Evolutionary conservation across 1,140 invertebrate species (phyloP).

Genomic region (Drosophila nigromelanica): DNA sequence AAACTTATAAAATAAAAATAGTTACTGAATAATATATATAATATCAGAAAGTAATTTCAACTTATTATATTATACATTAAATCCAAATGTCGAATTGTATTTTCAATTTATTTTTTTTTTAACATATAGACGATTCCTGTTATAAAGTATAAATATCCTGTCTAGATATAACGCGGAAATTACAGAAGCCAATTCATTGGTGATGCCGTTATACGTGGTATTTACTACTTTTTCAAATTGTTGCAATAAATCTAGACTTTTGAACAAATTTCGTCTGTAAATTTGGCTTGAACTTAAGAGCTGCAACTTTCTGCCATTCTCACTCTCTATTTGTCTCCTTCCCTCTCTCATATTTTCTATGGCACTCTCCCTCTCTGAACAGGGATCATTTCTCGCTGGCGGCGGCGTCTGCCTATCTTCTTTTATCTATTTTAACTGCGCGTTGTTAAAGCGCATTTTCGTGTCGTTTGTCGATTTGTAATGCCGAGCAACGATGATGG

Average conservation of each 20-base stretch:
- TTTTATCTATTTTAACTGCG: conserved; percentile 83
- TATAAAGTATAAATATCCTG: too few species aligned
- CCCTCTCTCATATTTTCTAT: background rate
- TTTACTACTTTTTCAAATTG: background rate
- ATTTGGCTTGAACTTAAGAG: conserved; percentile 4
- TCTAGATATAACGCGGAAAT: too few species aligned
- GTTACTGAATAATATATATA: too few species aligned
- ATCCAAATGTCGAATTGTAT: too few species aligned
- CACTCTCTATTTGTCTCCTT: background rate
- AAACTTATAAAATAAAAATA: too few species aligned
- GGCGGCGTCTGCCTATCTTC: conserved; percentile 74
- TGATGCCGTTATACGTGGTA: background rate
- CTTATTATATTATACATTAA: too few species aligned
- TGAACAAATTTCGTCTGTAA: background rate
- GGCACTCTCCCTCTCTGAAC: conserved; percentile 3
- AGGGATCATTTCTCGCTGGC: conserved; percentile 13
- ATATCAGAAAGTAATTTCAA: too few species aligned
- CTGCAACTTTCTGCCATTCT: background rate
- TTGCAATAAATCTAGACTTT: background rate
- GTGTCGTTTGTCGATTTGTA: conserved; percentile 84
- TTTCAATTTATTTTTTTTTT: too few species aligned
- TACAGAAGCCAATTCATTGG: background rate
- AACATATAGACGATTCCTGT: too few species aligned
- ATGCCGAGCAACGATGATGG: conserved; percentile 69
- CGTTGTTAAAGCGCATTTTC: conserved; percentile 83